These are phyloP conservation scores for Eufriesea mexicana DNA, from an alignment of 1,140 invertebrate species.

Conservation along the genomic window DNA sequence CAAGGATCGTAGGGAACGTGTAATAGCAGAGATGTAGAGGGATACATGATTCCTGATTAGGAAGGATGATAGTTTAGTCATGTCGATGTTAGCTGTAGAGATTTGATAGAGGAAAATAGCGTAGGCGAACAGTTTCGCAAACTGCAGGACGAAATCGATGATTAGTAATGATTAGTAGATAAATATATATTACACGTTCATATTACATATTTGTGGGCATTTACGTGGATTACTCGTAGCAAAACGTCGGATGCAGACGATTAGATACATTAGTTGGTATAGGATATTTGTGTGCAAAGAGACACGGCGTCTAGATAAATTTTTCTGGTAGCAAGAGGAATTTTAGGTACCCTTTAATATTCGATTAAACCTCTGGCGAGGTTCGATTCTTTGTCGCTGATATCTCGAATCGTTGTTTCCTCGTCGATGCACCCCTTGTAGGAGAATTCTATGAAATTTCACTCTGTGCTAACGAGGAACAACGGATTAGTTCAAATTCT, in stretches of 20 bases:
- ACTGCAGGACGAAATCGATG: neutral
- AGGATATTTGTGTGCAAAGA: neutral
- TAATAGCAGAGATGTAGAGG: neutral
- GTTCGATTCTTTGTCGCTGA: neutral
- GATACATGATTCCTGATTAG: neutral
- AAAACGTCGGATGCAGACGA: neutral
- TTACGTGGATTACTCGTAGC: neutral
- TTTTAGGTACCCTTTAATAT: conserved; percentile 10
- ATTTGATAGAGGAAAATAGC: neutral
- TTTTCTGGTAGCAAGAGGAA: neutral
- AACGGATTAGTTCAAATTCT: neutral
- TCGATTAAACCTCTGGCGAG: conserved; percentile 29
- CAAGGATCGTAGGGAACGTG: neutral
- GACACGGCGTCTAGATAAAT: neutral
- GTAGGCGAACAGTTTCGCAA: conserved; percentile 1
- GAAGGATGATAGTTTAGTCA: conserved; percentile 1
- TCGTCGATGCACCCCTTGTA: neutral
- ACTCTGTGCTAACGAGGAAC: neutral
- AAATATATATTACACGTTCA: conserved; percentile 7
- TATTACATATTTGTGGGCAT: neutral
- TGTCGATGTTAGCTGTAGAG: conserved; percentile 20
- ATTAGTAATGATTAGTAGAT: neutral
- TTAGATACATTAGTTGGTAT: neutral
- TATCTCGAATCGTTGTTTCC: neutral
- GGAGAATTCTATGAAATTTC: neutral